phyloP scores from a whole-genome alignment of 1,140 invertebrate species.

The Neelides sp. region DNA sequence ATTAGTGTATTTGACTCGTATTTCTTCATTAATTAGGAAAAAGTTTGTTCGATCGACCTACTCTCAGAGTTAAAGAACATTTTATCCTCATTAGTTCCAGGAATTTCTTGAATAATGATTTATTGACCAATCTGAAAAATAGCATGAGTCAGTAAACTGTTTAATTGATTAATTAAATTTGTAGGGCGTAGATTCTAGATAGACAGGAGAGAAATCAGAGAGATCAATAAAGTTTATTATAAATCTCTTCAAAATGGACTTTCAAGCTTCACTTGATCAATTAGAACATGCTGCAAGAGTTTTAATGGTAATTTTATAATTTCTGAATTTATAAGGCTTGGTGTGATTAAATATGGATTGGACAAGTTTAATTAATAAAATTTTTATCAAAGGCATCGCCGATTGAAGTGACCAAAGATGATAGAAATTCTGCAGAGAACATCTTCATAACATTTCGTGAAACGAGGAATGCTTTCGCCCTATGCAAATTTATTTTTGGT shows the following conservation, averaged over 20 bases:
- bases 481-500: slow-evolving; percentile 66
- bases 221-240: too few species aligned
- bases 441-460: slow-evolving; percentile 69
- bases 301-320: slow-evolving; percentile 45
- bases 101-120: too few species aligned
- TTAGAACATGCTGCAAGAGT: slow-evolving; percentile 55
- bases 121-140: too few species aligned
- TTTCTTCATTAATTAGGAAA: too few species aligned
- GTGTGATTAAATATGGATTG: slow-evolving; percentile 1
- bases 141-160: too few species aligned
- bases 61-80: too few species aligned
- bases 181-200: too few species aligned
- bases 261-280: slow-evolving; percentile 32
- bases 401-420: slow-evolving; percentile 58
- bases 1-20: too few species aligned
- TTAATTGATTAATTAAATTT: too few species aligned
- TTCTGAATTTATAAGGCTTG: neutral
- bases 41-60: too few species aligned
- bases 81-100: too few species aligned
- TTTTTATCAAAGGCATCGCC: slow-evolving; percentile 58
- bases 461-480: slow-evolving; percentile 62
- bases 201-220: too few species aligned
- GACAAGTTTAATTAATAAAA: slow-evolving; percentile 12
- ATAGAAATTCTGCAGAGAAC: slow-evolving; percentile 61
- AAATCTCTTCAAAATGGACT: slow-evolving; percentile 12